A percentile compares a stretch with the other conserved stretches of the same genome.
These are phyloP conservation scores for Acanthopagrus latus DNA, from an alignment of 2,797 vertebrate species.

Conservation along the genomic window DNA sequence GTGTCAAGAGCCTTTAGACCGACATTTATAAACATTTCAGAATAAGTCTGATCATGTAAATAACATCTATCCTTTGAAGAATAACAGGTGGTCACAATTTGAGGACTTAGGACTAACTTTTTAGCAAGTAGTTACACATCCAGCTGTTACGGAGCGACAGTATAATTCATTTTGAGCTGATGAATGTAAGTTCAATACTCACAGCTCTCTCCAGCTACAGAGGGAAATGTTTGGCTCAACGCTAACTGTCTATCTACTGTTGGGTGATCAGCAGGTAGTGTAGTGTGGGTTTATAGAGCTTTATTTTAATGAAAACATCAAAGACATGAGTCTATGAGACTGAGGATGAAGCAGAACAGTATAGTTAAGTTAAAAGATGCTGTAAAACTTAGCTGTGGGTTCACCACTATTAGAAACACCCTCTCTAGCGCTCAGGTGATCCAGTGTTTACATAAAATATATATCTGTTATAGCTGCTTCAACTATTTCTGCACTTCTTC, in stretches of 20 bases:
- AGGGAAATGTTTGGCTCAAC: neutral
- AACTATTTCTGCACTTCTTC: neutral
- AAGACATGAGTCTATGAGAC: neutral
- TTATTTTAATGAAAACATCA: neutral
- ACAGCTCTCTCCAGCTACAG: neutral
- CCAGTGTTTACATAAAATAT: neutral
- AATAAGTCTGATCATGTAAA: neutral
- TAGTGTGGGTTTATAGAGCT: neutral
- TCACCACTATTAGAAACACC: neutral
- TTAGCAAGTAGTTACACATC: neutral
- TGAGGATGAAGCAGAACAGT: neutral
- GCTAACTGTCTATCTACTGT: neutral
- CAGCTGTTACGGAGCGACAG: neutral
- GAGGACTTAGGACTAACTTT: neutral
- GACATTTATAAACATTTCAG: neutral
- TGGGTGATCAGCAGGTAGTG: neutral
- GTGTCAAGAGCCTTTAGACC: neutral
- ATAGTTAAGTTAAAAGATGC: neutral
- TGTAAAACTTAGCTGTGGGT: neutral
- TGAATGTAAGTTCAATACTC: neutral
- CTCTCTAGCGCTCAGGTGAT: neutral
- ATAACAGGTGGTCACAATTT: neutral
- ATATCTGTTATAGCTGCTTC: neutral
- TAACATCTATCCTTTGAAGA: neutral
- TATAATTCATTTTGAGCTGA: neutral